phyloP scores from a whole-genome alignment of 2,113 vertebrate genomes.

The Grammomys dolichurus region DNA sequence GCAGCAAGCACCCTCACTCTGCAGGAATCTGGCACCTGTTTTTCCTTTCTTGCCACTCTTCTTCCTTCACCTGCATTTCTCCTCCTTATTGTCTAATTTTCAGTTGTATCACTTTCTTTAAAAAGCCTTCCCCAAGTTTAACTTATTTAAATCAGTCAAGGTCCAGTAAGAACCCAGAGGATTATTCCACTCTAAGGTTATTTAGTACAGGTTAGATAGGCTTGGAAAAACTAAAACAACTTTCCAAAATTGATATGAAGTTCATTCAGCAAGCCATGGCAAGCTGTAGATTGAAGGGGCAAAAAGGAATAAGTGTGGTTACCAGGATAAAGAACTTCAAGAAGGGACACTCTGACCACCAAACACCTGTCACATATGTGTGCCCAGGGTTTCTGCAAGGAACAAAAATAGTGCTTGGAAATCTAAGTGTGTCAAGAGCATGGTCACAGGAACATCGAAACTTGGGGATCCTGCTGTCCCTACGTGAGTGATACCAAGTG shows the following conservation, averaged over 20 bases:
- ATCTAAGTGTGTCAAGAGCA: background rate
- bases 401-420: too few species aligned
- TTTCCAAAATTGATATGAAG: background rate
- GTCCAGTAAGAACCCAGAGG: background rate
- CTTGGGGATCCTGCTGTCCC: accelerated
- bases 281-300: too few species aligned
- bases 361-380: accelerated
- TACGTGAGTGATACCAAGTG: background rate
- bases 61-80: background rate
- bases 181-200: background rate
- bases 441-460: background rate
- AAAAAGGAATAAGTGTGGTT: background rate
- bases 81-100: background rate
- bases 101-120: background rate
- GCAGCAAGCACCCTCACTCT: background rate
- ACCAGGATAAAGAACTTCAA: background rate
- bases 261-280: background rate
- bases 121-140: background rate
- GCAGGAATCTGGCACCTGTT: background rate
- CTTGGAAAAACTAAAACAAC: background rate
- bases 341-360: background rate
- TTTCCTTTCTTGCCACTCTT: background rate
- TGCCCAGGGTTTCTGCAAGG: background rate
- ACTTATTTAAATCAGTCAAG: background rate
- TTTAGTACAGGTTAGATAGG: background rate